A percentile compares a stretch with the other conserved stretches of the same genome.
phyloP scores from a whole-genome alignment of 2,888 invertebrate genomes.

The Homarus gammarus region DNA sequence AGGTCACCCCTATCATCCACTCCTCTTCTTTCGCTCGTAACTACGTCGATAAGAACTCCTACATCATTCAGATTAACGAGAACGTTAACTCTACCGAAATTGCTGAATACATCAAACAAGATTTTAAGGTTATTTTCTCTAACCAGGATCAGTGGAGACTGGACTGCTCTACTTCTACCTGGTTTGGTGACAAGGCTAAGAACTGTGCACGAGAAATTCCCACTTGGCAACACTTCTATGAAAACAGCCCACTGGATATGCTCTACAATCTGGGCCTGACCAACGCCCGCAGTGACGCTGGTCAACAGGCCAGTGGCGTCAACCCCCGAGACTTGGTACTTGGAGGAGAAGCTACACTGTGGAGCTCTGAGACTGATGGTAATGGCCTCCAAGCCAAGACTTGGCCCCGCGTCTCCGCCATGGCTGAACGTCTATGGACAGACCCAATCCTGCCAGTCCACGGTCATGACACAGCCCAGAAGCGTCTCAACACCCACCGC shows the following conservation, averaged over 20 bases:
- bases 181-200: constrained; percentile 87
- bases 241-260: constrained; percentile 85
- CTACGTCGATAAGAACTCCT: constrained; percentile 86
- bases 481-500: constrained; percentile 54
- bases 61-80: constrained; percentile 85
- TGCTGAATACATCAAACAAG: constrained; percentile 84
- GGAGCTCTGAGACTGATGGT: constrained; percentile 84
- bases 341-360: constrained; percentile 90
- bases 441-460: constrained; percentile 32
- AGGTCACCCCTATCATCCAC: constrained; percentile 60
- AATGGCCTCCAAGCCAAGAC: constrained; percentile 83
- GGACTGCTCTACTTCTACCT: constrained; percentile 91
- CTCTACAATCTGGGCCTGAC: constrained; percentile 72
- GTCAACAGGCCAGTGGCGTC: background rate
- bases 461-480: constrained; percentile 11
- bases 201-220: constrained; percentile 95
- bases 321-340: constrained; percentile 76
- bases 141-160: constrained; percentile 92
- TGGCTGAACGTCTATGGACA: constrained; percentile 77
- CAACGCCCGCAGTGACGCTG: constrained; percentile 71
- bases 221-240: constrained; percentile 92
- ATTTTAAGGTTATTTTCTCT: constrained; percentile 88
- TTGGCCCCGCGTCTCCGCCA: constrained; percentile 77
- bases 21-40: constrained; percentile 55
- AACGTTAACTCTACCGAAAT: constrained; percentile 84